Base-by-base conservation (phyloP, 37 sponge, comb jelly and placozoan species). In the Aphrocallistes beatrix region DNA sequence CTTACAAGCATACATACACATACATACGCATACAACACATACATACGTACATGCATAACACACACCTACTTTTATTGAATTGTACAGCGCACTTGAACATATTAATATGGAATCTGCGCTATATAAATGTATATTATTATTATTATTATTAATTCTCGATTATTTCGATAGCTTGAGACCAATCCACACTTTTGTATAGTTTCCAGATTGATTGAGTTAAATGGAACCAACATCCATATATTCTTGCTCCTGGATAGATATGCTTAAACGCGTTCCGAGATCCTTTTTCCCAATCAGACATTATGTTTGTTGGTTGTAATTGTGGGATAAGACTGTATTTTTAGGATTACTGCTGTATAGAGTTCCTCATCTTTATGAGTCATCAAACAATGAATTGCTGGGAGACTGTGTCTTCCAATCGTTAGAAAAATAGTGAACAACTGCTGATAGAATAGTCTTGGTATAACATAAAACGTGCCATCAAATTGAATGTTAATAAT, bases 401-500 rank as follows among this genome's bases (percentile, higher is more conserved):
- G 45, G 45, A 42, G 45, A 6, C 10, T 16, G 45, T 42, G 45
- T 42, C 45, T 42, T 42, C 45, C 45, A 42, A 42, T 42, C 45
- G 45, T 42, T 42, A 42, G 45, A 42, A 42, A 42, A 42, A 42
- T 42, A 42, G 45, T 42, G 13, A 42, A 42, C 45, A 42, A 42
- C 13, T n/a, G n/a, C n/a, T 42, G 45, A 42, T 42, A 42, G 45
- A 42, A 42, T 16, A 42, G 45, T 42, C 45, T 42, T 42, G 45
- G 45, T 42, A 42, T n/a, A n/a, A 60, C 75, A 60, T 60, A 60
- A 32, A 60, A 60, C 75, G 75, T 60, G 75, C 32, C 75, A 60
- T 32, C 34, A 60, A 60, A 60, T 28, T 60, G 75, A 60, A 60
- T 60, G 34, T 60, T 28, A 60, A 21, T 60, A 60, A 60, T 60